phyloP scores from a whole-genome alignment of 2,888 invertebrate genomes.

The Pocota personata region DNA sequence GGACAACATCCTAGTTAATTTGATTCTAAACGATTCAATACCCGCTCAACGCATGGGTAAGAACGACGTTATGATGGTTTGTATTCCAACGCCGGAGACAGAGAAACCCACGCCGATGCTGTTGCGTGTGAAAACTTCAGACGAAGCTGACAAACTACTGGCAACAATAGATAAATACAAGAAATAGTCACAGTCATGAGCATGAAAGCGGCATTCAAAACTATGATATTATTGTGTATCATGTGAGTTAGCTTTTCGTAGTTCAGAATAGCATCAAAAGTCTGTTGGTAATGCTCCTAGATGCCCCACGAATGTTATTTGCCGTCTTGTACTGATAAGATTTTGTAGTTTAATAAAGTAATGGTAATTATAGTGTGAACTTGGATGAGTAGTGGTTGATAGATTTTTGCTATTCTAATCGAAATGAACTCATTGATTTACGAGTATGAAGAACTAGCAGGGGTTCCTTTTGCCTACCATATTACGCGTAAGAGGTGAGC shows the following conservation, averaged over 20 bases:
- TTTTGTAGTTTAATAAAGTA: slow-evolving; percentile 19
- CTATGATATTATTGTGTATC: not conserved
- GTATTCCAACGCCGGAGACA: slow-evolving; percentile 92
- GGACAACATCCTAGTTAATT: slow-evolving; percentile 94
- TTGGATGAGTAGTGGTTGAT: too few relatives aligned
- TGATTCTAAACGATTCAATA: slow-evolving; percentile 88
- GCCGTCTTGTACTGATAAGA: slow-evolving; percentile 16
- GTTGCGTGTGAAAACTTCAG: slow-evolving; percentile 92
- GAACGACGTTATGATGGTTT: slow-evolving; percentile 94
- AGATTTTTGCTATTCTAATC: too few relatives aligned
- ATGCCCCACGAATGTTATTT: not conserved
- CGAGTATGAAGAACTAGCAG: too few relatives aligned
- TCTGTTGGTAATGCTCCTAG: not conserved
- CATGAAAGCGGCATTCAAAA: not conserved
- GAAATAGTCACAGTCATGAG: slow-evolving; percentile 76
- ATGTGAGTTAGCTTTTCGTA: not conserved
- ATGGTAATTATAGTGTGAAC: too few relatives aligned
- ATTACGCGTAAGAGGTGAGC: too few relatives aligned
- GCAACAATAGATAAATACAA: slow-evolving; percentile 89
- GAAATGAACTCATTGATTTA: too few relatives aligned
- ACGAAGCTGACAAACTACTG: slow-evolving; percentile 92
- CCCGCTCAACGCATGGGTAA: slow-evolving; percentile 92
- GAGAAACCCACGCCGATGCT: slow-evolving; percentile 89
- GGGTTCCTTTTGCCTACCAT: too few relatives aligned
- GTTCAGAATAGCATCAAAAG: too few relatives aligned